Evolutionary conservation across 2,797 vertebrate species (phyloP), one percentile per base, ranked within the genome.

Genomic region (Ctenosaura bakeri): DNA sequence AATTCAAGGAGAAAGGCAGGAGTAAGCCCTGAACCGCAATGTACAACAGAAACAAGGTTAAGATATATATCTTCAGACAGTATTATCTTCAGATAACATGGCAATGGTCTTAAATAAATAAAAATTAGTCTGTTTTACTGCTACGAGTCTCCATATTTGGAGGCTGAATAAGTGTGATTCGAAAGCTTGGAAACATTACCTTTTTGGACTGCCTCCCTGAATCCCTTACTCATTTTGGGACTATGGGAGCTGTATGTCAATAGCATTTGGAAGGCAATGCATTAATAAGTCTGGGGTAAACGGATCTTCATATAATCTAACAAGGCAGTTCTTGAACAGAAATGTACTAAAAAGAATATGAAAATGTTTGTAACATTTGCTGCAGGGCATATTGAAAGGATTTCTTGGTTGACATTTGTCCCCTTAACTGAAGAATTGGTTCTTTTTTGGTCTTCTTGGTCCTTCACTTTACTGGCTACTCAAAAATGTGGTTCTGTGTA

Each of bases 381-480:
- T 35, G 22, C 56, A 26, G 7, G 4, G 32, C 0, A 54, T 62
- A 73, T 10, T 10, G 24, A 50, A 88, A 32, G 22, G 32, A 35
- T 2, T 38, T 32, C 38, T 12, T 80, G 20, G 59, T 64, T 35
- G n/a, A 86, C 35, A 12, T 24, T n/a, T 32, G 26, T 54, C 69
- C 32, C 32, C 32, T 79, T 81, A 81, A 54, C 62, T 71, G 13
- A 13, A 42, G 22, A 32, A 56, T 6, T 50, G 50, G 46, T 73
- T 50, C 46, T 26, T 50, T 59, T 56, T 88, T 82, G 71, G 79
- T 14, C 14, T 56, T 84, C 18, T 52, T 1, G 85, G 46, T 20
- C n/a, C 24, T 93, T 94, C 0, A 0, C 88, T 93, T 76, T 46
- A 5, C 73, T 83, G 38, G 42, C 38, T 50, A 66, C 24, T 88